Base-by-base conservation (phyloP, 2,113 vertebrate genomes). In the Ochotona curzoniae region DNA sequence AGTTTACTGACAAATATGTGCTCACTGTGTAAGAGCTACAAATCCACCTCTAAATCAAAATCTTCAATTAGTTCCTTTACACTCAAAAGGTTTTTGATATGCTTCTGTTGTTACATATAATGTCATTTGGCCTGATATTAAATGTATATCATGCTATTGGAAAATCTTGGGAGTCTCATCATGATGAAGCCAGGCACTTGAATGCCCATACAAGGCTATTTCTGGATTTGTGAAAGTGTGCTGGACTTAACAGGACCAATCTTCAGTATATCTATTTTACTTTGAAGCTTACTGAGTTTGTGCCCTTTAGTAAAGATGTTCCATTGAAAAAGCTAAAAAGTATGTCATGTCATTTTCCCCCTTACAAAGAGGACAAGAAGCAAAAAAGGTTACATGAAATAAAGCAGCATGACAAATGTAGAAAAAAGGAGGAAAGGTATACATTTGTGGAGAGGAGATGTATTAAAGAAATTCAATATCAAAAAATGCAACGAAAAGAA, bases 401-500 rank as follows among this genome's bases (percentile, higher is more conserved):
- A 78, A 73, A 73, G 57, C 30, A 79, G 83, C 4, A 67, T 28
- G 70, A 9, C 35, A 87, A 81, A 89, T 23, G 11, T 18, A 2
- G 60, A 74, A 64, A 20, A 70, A 71, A 28, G 49, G 30, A 87
- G 23, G 25, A 28, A 76, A 79, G 44, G 10, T 30, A 54, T 3
- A 47, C 28, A 54, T 18, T 71, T 49, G 71, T 92, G 44, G 10
- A 30, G 66, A 83, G 87, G 26, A 87, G 14, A 89, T 28, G 51
- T 30, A 81, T 61, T 44, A 88, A 95, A 88, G 66, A 88, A 88
- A 84, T 93, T 89, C 61, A 91, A 2, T 9, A 83, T 80, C 8
- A 82, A 78, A 32, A 74, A 84, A 18, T 51, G 8, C 7, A 75
- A 81, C 0, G 15, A n/a, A n/a, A n/a, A n/a, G n/a, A n/a, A n/a